phyloP scores from a whole-genome alignment of 2,113 vertebrate genomes.

The Engraulis encrasicolus region DNA sequence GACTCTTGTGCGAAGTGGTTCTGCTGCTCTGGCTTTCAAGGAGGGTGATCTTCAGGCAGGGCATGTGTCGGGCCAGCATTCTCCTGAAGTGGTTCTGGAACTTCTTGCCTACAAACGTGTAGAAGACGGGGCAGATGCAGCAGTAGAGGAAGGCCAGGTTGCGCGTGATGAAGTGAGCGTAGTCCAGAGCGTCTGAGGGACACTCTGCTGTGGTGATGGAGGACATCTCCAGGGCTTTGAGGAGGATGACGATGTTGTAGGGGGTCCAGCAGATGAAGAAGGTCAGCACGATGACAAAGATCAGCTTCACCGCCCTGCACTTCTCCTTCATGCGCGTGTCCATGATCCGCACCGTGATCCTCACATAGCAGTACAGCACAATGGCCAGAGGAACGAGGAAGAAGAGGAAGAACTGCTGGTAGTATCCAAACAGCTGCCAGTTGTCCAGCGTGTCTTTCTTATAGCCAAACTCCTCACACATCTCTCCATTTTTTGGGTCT shows the following conservation, averaged over 20 bases:
- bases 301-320: constrained; percentile 72
- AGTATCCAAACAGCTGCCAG: constrained; percentile 69
- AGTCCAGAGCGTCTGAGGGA: constrained; percentile 49
- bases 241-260: constrained; percentile 74
- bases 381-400: constrained; percentile 73
- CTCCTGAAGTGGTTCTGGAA: constrained; percentile 75
- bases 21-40: constrained; percentile 63
- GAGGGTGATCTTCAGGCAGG: constrained; percentile 64
- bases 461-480: constrained; percentile 65
- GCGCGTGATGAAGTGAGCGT: constrained; percentile 67
- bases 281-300: too few relatives aligned
- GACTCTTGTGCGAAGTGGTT: constrained; percentile 64
- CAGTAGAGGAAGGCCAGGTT: constrained; percentile 77
- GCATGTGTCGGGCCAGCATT: constrained; percentile 60
- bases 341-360: constrained; percentile 71
- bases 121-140: constrained; percentile 77
- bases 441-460: background rate
- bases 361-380: constrained; percentile 73
- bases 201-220: rapidly evolving
- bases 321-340: constrained; percentile 72
- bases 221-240: constrained; percentile 57
- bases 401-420: constrained; percentile 75
- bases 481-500: rapidly evolving
- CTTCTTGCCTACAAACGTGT: constrained; percentile 78
- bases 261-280: too few relatives aligned